Base-by-base conservation (phyloP, 2,797 vertebrate species). In the Neostethus bicornis region DNA sequence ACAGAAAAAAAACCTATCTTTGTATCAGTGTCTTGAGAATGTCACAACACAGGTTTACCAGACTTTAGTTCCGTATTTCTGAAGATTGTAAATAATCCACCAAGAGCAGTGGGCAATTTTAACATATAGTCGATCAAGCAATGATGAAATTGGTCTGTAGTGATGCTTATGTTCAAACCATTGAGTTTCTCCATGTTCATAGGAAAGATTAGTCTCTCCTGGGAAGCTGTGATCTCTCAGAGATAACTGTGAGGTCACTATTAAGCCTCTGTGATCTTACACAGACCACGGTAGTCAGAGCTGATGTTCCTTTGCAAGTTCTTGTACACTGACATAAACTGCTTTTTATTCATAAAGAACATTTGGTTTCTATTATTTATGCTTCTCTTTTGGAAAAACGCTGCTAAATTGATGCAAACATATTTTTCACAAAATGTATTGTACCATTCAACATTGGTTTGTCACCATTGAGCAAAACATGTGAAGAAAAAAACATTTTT, bases 41-140 rank as follows among this genome's bases (percentile, higher is more conserved):
- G 59, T 75, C 70, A 75, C 74, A 54, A 60, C 54, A 35, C 42
- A n/a, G 41, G 43, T 59, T 24, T 21, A 59, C 21, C 58, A 53
- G 56, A 25, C 37, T 46, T 38, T 50, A 64, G 68, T 60, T 53
- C 23, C 0, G 4, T 62, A 60, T 58, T 55, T 74, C 47, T 64
- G 63, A 55, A 58, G 71, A 51, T 57, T 44, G 44, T 50, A 48
- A 66, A 51, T 39, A 64, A 43, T 29, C 23, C 14, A 57, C 43
- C 43, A 38, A 55, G 60, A 26, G 24, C 14, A 20, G 21, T 28
- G 28, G 28, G 24, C 37, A 52, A 55, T 62, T 52, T 77, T 69
- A 75, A 63, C 41, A 52, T 16, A 17, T 19, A 1, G 47, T 66
- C 66, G 66, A 55, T 73, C 50, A 39, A 61, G 37, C 53, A 48